phyloP scores from a whole-genome alignment of 2,888 invertebrate genomes.

The Drosophila setosimentum region DNA sequence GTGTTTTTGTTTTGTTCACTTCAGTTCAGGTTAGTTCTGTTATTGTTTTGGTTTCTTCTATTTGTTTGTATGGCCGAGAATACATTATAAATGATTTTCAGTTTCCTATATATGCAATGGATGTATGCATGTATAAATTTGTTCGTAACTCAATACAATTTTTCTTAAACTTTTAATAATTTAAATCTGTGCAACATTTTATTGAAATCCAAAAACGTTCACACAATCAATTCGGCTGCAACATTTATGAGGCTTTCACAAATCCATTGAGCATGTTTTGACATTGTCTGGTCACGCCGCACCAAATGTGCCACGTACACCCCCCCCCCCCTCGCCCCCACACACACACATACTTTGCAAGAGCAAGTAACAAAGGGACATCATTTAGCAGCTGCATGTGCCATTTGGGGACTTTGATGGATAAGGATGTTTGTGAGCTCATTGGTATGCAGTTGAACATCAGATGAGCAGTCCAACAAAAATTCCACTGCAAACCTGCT shows the following conservation, averaged over 20 bases:
- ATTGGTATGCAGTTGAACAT: conserved; percentile 55
- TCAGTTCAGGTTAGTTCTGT: neutral
- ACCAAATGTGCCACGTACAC: neutral
- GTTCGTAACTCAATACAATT: conserved; percentile 47
- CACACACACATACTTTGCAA: no score
- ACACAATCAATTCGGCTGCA: conserved; percentile 56
- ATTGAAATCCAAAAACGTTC: conserved; percentile 49
- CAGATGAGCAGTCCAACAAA: conserved; percentile 10
- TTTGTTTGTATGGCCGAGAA: conserved; percentile 21
- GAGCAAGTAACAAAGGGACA: conserved; percentile 37
- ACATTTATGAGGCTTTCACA: conserved; percentile 43
- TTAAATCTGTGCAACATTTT: conserved; percentile 51
- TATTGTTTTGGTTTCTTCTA: conserved; percentile 32
- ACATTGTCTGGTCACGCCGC: conserved; percentile 2
- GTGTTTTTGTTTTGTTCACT: conserved; percentile 5
- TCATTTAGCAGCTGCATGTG: conserved; percentile 43
- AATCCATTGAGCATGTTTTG: conserved; percentile 3
- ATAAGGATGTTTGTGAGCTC: conserved; percentile 56
- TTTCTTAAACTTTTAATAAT: conserved; percentile 47
- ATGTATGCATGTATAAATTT: conserved; percentile 14
- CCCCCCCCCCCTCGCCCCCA: neutral
- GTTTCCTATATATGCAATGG: conserved; percentile 16
- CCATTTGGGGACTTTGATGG: conserved; percentile 56
- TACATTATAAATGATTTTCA: conserved; percentile 43
- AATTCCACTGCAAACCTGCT: conserved; percentile 13